Base-by-base conservation (phyloP, 2,113 vertebrate genomes). In the Misgurnus anguillicaudatus region DNA sequence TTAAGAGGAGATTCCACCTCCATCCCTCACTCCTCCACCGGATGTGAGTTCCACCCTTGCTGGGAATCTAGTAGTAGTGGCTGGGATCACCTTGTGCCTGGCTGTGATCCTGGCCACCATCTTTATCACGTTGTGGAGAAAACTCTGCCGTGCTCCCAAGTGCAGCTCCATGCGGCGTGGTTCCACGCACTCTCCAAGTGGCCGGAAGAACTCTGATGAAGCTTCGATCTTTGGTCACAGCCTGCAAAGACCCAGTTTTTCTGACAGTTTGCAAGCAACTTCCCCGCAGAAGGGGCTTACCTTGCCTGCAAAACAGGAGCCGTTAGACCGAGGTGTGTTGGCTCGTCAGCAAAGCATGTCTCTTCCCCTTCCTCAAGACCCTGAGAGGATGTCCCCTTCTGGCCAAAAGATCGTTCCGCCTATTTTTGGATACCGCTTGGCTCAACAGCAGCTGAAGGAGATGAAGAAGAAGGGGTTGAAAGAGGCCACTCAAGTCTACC, bases 401-500 rank as follows among this genome's bases (percentile, higher is more conserved):
- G 94, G 93, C 17, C 96, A 96, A 87, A 99, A 96, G 90, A 90
- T 98, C 78, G 88, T 97, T 79, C 98, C 98, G 0, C 94, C 98
- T 0, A 92, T 97, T 85, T 98, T 98, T 86, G 96, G 98, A 89
- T 99, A 99, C 84, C 95, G 94, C 7, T 87, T 99, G 11, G 98
- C 98, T 31, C 98, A 99, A 83, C 96, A 97, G 85, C 98, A 99
- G 89, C 77, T 98, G 82, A 99, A 98, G 69, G 97, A 98, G 85
- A 99, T 99, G 98, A 98, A 98, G 87, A 98, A 94, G 88, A 95
- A 94, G 57, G 98, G 97, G 0, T 88, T 98, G 77, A 98, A 92
- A 0, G 96, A 99, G 80, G 94, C 95, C 71, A 99, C 96, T 14
- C 95, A 95, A 67, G 87, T 98, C 71, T 99, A 99, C 86, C 97